phyloP scores from a whole-genome alignment of 2,113 vertebrate species.

The Channa argus region DNA sequence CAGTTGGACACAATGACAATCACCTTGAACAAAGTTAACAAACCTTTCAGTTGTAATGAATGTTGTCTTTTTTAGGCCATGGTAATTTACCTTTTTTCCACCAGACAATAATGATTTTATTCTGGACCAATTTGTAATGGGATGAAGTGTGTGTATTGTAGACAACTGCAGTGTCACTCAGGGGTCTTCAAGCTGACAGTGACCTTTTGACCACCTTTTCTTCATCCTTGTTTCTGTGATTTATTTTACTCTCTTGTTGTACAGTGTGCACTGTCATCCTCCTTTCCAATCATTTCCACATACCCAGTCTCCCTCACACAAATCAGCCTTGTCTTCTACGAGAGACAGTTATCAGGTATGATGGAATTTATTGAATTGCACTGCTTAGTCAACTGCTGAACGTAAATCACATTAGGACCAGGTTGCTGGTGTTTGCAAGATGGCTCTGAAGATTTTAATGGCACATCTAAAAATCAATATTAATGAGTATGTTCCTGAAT shows the following conservation, averaged over 20 bases:
- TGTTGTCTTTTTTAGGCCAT: background rate
- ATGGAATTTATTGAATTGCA: background rate
- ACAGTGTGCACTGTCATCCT: background rate
- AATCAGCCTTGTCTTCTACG: background rate
- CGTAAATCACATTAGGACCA: background rate
- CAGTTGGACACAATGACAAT: background rate
- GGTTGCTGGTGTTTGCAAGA: background rate
- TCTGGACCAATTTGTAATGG: background rate
- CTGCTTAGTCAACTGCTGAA: background rate
- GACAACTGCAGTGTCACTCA: too few relatives aligned
- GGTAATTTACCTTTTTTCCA: background rate
- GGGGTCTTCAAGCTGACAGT: conserved; percentile 62
- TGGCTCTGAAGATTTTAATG: background rate
- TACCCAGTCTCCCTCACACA: background rate
- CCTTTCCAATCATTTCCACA: background rate
- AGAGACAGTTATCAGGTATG: background rate
- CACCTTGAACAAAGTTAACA: background rate
- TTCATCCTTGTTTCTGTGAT: conserved; percentile 36
- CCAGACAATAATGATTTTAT: background rate
- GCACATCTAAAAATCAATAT: background rate
- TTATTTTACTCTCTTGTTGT: background rate
- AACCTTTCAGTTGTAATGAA: background rate
- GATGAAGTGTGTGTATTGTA: background rate
- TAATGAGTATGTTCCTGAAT: background rate
- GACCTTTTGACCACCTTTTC: conserved; percentile 48